Conservation (phyloP, 2,113 vertebrate species). For the Sus scrofa region T2T-Sscrofa CM000826.6:38559501-38560000, state of each 20-base stretch:
- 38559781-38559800: not conserved
- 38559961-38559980: not conserved
- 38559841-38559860: not conserved
- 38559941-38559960: not conserved
- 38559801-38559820: not conserved
- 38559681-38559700: not conserved
- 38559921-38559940: not conserved
- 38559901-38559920: not conserved
- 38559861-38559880: not conserved
- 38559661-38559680: not conserved
- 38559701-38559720: not conserved
- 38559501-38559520: not conserved
- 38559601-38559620: not conserved
- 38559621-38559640: not conserved
- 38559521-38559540: not conserved
- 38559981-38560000: not conserved
- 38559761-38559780: not conserved
- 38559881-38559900: not conserved
- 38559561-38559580: not conserved
- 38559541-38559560: not conserved
- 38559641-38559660: not conserved
- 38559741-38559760: not conserved
- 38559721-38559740: not conserved
- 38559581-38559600: slow-evolving; percentile 3
- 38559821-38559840: not conserved